These are phyloP conservation scores for Mactra quadrangularis DNA, from an alignment of 1,140 invertebrate species.

Conservation along the genomic window DNA sequence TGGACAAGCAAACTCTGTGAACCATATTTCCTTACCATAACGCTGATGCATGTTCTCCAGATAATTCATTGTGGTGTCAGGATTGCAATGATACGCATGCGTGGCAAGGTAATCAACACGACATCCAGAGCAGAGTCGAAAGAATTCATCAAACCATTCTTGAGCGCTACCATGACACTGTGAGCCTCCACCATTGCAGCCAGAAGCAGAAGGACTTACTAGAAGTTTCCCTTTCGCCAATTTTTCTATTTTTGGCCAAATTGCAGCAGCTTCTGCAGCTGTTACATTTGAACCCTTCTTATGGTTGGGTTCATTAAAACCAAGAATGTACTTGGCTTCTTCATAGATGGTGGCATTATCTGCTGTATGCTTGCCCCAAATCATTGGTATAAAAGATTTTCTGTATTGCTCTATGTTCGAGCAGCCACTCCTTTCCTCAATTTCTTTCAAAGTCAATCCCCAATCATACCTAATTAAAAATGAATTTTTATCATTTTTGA, in stretches of 20 bases:
- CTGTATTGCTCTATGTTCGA: not conserved
- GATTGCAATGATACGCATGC: slow-evolving; percentile 67
- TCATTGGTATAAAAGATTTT: not conserved
- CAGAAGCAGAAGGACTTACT: slow-evolving; percentile 63
- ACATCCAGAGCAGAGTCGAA: slow-evolving; percentile 63
- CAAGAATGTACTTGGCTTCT: slow-evolving; percentile 29
- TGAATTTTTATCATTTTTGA: too few species aligned
- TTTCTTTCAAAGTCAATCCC: not conserved
- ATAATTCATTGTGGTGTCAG: slow-evolving; percentile 65
- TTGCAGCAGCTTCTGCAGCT: slow-evolving; percentile 44
- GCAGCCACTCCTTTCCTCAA: not conserved
- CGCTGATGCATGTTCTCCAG: slow-evolving; percentile 61
- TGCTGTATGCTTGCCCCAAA: not conserved
- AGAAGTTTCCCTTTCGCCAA: slow-evolving; percentile 45
- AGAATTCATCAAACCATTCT: slow-evolving; percentile 68
- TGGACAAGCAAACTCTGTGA: slow-evolving; percentile 71
- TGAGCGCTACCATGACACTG: slow-evolving; percentile 17
- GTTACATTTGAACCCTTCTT: slow-evolving; percentile 57
- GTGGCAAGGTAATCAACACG: slow-evolving; percentile 67
- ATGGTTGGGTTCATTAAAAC: slow-evolving; percentile 70
- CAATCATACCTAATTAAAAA: slow-evolving; percentile 27
- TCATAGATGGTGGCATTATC: not conserved
- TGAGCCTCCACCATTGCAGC: slow-evolving; percentile 18
- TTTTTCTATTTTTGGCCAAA: slow-evolving; percentile 62
- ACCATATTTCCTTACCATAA: slow-evolving; percentile 67